Evolutionary conservation across 2,113 vertebrate genomes (phyloP), one percentile per base, ranked within the genome.

Genomic region (Xiphias gladius): DNA sequence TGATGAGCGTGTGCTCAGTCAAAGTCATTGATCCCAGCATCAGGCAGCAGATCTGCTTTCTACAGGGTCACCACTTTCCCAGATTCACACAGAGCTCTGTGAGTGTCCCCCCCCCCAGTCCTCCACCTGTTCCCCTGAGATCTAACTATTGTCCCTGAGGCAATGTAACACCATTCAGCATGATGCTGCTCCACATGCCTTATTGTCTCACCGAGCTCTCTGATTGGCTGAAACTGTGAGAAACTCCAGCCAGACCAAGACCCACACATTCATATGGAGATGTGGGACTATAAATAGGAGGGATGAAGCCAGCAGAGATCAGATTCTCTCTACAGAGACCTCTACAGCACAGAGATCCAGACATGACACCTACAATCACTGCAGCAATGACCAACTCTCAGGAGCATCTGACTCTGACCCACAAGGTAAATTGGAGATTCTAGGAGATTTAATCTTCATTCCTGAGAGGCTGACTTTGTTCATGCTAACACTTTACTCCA

Each of bases 181-280:
- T 67, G 66, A 20, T 80, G 69, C 71, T 26, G 64, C 48, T 50
- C 65, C 73, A 77, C 76, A 84, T 70, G 30, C 17, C 59, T n/a
- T 5, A 84, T 88, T 88, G 77, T 89, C 46, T 75, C 10, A 30
- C 11, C 3, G 1, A 69, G 90, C 89, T 86, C 86, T 87, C 54
- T 86, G 86, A 94, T 95, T 95, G 93, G 94, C 35, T 87, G 37
- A 88, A 62, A 94, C 69, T 94, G 93, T 95, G 94, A 84, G 94
- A 95, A 94, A 85, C 48, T 89, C 63, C 80, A 77, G 24, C 30
- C 72, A 92, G 83, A 83, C 78, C 68, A 16, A 88, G 88, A 94
- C 93, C 85, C 94, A 94, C 93, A 89, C 92, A 94, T 95, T 95
- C 79, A 94, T 91, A 94, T 94, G 93, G 88, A 93, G 93, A 95